Evolutionary conservation across 2,113 vertebrate species (phyloP), one percentile per base, ranked within the genome.

Genomic region (Acinonyx jubatus): DNA sequence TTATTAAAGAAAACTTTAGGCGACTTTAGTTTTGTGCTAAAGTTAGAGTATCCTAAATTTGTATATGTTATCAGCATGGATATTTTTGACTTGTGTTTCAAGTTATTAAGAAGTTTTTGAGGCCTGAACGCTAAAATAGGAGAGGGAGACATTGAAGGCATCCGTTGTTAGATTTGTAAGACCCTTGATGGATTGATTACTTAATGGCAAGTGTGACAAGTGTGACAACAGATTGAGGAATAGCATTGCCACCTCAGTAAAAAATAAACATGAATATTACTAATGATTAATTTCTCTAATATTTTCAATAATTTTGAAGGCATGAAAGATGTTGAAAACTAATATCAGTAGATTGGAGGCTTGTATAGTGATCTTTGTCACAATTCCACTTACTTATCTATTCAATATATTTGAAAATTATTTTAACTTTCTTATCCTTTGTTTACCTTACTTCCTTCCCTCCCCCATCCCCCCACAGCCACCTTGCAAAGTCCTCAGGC

Each of bases 241-340:
- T 94, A 97, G 68, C n/a, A 87, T 93, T 95, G 87, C 87, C 90
- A 95, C 69, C 87, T 97, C 74, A 29, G 55, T 84, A 94, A 89
- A 97, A 97, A 97, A 84, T 83, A 97, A 97, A 92, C 89, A 88
- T 33, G 45, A 97, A 38, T 93, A 91, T 94, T 84, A 80, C 8
- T 96, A 78, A 93, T 89, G 29, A 90, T 92, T 97, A 83, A 84
- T 94, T 93, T 89, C 12, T 69, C 83, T 91, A 97, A 91, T 93
- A 79, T 41, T 84, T 82, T 76, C 91, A 84, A 61, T 66, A 83
- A 80, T 91, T 78, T 80, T 68, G 10, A 91, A 94, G 36, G 29
- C 73, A 95, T 85, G n/a, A 66, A 89, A 95, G 41, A 41, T 97
- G 19, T 76, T 91, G 19, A 57, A 81, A 88, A 92, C 94, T 96